Base-by-base conservation (phyloP, 1,140 invertebrate species). In the Stegodyphus dumicola region DNA sequence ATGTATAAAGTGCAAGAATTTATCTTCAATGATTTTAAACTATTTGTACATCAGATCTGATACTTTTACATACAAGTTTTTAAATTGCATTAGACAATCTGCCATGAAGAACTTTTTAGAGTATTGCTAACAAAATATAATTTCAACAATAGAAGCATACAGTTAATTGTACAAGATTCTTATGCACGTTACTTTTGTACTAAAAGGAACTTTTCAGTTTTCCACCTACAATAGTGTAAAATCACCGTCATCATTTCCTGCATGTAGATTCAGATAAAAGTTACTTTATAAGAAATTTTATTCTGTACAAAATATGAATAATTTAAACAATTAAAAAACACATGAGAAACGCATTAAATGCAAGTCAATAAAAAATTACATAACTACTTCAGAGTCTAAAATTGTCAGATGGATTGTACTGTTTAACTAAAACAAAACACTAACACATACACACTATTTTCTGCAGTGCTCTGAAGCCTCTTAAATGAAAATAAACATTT, bases 41-140 rank as follows among this genome's bases (percentile, higher is more conserved):
- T 74, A 86, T 86, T 86, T 86, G 84, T 78, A 86, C 84, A 86
- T 86, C 84, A 86, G 84, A 86, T 86, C 84, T 86, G 84, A 86
- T 51, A 60, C 56, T 67, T 54, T 86, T 86, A 77, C 84, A 85
- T 76, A 84, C 83, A 85, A 77, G 64, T 70, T 77, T 77, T 52
- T 56, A 85, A 77, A 64, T 52, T 70, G 74, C 56, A 83, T 75
- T 75, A 53, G 33, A 33, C 33, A 33, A 33, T 33, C 33, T 33
- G 33, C 33, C 33, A 53, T 48, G 71, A 75, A 64, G 52, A 56
- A 73, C 33, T 56, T 76, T 85, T 18, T 48, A 66, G 73, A 83
- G 75, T 77, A 85, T 52, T 76, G 73, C 48, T 76, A 85, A 85
- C 74, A 76, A 85, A 85, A 85, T 85, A 85, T 53, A 83, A 85